Conservation (phyloP, 2,888 invertebrate genomes). For the Eristalis pertinax region DNA sequence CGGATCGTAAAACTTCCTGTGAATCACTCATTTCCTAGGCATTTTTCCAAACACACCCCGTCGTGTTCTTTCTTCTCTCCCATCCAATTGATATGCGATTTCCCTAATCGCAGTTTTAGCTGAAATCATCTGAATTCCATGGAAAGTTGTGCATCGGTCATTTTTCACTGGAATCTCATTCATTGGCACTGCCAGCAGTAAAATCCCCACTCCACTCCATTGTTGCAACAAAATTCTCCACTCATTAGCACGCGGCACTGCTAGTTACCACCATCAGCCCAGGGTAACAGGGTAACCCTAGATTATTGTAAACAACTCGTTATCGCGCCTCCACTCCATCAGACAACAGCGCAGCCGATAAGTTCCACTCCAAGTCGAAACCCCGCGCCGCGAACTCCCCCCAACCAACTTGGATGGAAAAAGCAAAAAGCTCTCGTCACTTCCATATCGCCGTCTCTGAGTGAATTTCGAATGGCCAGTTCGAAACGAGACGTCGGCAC, state of each 20-base stretch:
- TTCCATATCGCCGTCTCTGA: not conserved
- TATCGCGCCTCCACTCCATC: conserved; percentile 8
- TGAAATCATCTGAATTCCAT: too few relatives aligned
- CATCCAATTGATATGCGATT: too few relatives aligned
- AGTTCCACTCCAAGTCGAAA: conserved; percentile 1
- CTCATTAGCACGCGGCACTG: not conserved
- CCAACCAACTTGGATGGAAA: not conserved
- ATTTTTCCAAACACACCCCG: too few relatives aligned
- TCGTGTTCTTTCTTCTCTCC: too few relatives aligned
- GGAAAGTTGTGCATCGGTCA: too few relatives aligned
- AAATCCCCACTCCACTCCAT: not conserved
- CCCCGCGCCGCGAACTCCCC: not conserved
- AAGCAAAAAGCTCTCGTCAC: conserved; percentile 22
- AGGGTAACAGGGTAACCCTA: conserved; percentile 1
- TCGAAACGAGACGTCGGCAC: conserved; percentile 26
- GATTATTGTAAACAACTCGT: not conserved
- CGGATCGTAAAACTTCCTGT: too few relatives aligned
- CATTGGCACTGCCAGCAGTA: too few relatives aligned
- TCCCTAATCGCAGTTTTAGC: too few relatives aligned
- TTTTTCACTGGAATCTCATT: too few relatives aligned
- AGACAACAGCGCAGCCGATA: not conserved
- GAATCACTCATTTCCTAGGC: too few relatives aligned
- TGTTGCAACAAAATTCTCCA: too few relatives aligned
- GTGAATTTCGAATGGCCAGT: conserved; percentile 40
- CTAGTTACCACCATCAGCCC: not conserved